A percentile compares a stretch with the other conserved stretches of the same genome.
phyloP scores from a whole-genome alignment of 2,888 invertebrate species.

The Drosophila melanosoma region DNA sequence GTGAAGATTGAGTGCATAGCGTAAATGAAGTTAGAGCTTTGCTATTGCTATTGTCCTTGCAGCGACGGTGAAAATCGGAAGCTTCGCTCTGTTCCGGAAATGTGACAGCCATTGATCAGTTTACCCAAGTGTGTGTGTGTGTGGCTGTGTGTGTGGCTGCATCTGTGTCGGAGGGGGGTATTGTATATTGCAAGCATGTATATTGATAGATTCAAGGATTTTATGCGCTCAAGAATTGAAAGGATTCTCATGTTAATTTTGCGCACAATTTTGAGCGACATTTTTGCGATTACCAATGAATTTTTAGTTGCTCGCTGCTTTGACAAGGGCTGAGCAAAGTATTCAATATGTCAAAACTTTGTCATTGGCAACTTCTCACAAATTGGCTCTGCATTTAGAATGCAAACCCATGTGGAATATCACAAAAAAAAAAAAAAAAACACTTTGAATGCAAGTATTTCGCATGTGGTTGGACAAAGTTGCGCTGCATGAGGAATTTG shows the following conservation, averaged over 20 bases:
- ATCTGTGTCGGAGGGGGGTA: conserved; percentile 13
- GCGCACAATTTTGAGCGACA: not conserved
- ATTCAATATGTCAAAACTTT: not conserved
- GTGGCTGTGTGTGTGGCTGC: conserved; percentile 4
- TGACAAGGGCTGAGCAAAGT: not conserved
- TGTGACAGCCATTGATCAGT: conserved; percentile 71
- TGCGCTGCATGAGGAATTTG: not conserved
- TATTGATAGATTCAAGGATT: conserved; percentile 22
- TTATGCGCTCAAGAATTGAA: not conserved
- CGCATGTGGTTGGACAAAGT: not conserved
- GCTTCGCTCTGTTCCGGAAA: conserved; percentile 59
- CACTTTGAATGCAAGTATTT: not conserved
- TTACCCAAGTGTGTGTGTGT: conserved; percentile 13
- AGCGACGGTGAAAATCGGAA: conserved; percentile 53
- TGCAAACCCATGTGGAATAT: not conserved
- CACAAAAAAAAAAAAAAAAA: not conserved
- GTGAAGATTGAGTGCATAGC: conserved; percentile 26
- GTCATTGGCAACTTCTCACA: not conserved
- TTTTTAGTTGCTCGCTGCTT: not conserved
- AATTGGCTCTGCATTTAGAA: not conserved
- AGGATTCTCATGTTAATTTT: not conserved
- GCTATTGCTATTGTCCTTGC: conserved; percentile 3
- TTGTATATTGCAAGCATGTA: conserved; percentile 20
- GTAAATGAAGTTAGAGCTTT: conserved; percentile 54
- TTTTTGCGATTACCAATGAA: not conserved